Evolutionary conservation across 1,140 invertebrate species (phyloP).

Genomic region (Drosophila ananassae): DNA sequence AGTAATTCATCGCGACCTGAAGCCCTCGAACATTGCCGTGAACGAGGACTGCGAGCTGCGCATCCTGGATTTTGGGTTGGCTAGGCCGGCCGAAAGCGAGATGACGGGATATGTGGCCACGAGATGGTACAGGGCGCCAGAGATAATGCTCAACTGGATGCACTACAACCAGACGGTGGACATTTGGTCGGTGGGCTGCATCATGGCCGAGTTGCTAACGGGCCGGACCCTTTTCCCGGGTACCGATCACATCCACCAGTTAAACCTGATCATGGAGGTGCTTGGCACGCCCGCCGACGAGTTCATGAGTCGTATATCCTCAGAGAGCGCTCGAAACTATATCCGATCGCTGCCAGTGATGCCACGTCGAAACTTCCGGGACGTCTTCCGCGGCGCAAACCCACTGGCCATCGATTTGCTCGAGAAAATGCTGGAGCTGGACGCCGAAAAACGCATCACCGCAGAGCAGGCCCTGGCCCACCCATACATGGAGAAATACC

Average conservation of each 20-base stretch:
- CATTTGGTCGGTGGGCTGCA: slow-evolving; percentile 99
- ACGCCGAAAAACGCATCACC: slow-evolving; percentile 96
- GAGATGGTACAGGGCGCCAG: slow-evolving; percentile 96
- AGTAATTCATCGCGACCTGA: slow-evolving; percentile 99
- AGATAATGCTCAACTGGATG: slow-evolving; percentile 99
- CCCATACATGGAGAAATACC: slow-evolving; percentile 93
- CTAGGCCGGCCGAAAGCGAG: slow-evolving; percentile 97
- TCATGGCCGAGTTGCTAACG: slow-evolving; percentile 98
- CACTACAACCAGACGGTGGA: slow-evolving; percentile 99
- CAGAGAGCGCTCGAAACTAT: slow-evolving; percentile 96
- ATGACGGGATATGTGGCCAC: slow-evolving; percentile 99
- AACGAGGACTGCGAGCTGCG: slow-evolving; percentile 99
- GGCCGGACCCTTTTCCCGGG: slow-evolving; percentile 97
- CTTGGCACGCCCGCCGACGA: slow-evolving; percentile 95
- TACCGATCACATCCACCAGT: slow-evolving; percentile 99
- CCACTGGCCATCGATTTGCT: slow-evolving; percentile 96
- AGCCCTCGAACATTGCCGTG: slow-evolving; percentile 99
- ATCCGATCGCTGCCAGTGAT: slow-evolving; percentile 95
- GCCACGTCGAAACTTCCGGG: slow-evolving; percentile 95
- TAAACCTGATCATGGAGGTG: slow-evolving; percentile 97
- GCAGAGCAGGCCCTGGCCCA: slow-evolving; percentile 97
- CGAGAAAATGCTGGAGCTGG: slow-evolving; percentile 97
- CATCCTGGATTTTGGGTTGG: slow-evolving; percentile 99
- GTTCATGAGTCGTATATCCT: slow-evolving; percentile 97
- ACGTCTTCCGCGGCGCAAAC: slow-evolving; percentile 96